These are phyloP conservation scores for Anthophora plumipes DNA, from an alignment of 2,888 invertebrate species.

Conservation along the genomic window DNA sequence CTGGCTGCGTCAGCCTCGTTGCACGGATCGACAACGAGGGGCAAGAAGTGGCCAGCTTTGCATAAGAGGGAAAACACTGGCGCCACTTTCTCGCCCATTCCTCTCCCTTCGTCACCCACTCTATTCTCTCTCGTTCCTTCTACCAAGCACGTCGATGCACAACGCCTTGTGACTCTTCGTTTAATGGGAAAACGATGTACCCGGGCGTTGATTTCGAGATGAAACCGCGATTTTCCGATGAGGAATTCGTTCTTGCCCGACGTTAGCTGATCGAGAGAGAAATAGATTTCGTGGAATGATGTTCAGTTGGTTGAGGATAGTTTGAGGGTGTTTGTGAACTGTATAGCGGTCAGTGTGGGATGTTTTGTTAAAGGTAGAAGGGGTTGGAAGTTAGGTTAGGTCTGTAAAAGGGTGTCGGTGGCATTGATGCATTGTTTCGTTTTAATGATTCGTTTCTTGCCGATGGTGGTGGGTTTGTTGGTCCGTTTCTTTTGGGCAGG, in stretches of 20 bases:
- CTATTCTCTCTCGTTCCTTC: too few species aligned
- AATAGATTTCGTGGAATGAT: too few species aligned
- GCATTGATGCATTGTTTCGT: constrained; percentile 41
- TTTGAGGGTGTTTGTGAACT: background rate
- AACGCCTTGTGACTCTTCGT: constrained; percentile 37
- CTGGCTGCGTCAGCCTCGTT: constrained; percentile 43
- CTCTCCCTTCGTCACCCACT: too few species aligned
- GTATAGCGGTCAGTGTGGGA: background rate
- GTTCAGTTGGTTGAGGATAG: background rate
- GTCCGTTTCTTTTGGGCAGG: background rate
- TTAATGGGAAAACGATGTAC: constrained; percentile 71
- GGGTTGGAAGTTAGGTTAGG: background rate
- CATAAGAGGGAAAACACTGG: constrained; percentile 65
- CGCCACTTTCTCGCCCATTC: constrained; percentile 37
- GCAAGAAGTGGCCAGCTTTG: constrained; percentile 64
- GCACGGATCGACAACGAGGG: constrained; percentile 54
- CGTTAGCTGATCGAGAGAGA: too few species aligned
- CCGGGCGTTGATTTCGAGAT: constrained; percentile 13
- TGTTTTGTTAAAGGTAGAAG: background rate
- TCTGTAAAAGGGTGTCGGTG: background rate
- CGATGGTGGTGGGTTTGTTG: too few species aligned
- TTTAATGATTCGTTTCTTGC: constrained; percentile 27
- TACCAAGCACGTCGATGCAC: background rate
- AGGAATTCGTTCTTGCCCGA: background rate
- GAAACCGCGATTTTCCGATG: constrained; percentile 10